Base-by-base conservation (phyloP, 2,888 invertebrate species). In the Corbicula japonica region DNA sequence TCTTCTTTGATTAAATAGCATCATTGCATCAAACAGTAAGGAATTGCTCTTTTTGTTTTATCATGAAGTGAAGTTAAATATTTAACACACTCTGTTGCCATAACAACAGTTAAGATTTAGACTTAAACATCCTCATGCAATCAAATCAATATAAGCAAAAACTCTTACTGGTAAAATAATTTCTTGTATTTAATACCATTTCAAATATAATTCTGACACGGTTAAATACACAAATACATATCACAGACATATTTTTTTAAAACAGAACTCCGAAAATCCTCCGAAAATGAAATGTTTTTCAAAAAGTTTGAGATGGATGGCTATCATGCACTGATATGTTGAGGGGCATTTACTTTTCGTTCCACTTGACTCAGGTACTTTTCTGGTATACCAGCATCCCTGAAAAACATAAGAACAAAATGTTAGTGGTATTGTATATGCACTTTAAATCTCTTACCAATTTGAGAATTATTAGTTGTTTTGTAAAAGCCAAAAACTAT, bases 291-390 rank as follows among this genome's bases (percentile, higher is more conserved):
- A 28, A 30, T 6, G 30, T 23, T 28, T 30, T 26, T 15, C 10
- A 26, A 52, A 52, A 15, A 52, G n/a, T 26, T 52, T 65, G 35
- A 21, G 26, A 8, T 50, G 8, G 50, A 48, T 26, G 23, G 21
- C 48, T 48, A 30, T 87, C 83, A 90, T 60, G 86, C 83, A 82
- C 79, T 80, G 62, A 90, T 86, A 18, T 90, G 87, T 71, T 90
- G 90, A 46, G 91, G 90, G 73, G 89, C 89, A 72, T 87, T 88
- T 41, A 93, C 88, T 79, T 93, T 93, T 65, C 93, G 86, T 72
- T 93, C 93, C 61, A 93, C 92, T 84, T 93, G 92, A n/a, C 89
- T 86, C 84, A 93, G 86, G 81, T 93, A 93, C 74, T 93, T 93
- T 77, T 93, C 93, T 41, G 92, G 93, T 54, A 93, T 93, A 34